These are phyloP conservation scores for Lagria hirta DNA, from an alignment of 2,888 invertebrate genomes.

Conservation along the genomic window DNA sequence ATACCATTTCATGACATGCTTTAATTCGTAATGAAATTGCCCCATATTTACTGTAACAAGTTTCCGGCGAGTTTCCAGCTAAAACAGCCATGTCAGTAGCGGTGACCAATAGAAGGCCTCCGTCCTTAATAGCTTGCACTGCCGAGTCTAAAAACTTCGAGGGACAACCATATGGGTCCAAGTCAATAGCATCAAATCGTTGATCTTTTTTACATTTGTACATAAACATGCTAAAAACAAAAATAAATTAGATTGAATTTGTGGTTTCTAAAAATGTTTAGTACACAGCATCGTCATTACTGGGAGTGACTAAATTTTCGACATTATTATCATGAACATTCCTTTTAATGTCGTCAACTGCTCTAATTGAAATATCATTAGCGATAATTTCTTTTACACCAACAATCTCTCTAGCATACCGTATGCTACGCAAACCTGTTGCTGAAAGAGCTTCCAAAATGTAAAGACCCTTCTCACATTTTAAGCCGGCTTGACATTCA, in stretches of 20 bases:
- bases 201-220: slow-evolving; percentile 70
- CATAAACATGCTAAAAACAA: slow-evolving; percentile 74
- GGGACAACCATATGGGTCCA: slow-evolving; percentile 98
- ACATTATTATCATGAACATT: slow-evolving; percentile 80
- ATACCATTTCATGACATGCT: slow-evolving; percentile 92
- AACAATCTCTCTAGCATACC: slow-evolving; percentile 93
- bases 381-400: slow-evolving; percentile 81
- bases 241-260: slow-evolving; percentile 3
- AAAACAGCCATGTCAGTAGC: slow-evolving; percentile 97
- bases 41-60: slow-evolving; percentile 91
- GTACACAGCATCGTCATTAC: slow-evolving; percentile 85
- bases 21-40: slow-evolving; percentile 82
- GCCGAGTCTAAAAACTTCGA: slow-evolving; percentile 89
- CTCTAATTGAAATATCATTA: slow-evolving; percentile 84
- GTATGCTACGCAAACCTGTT: slow-evolving; percentile 90
- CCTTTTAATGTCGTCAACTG: slow-evolving; percentile 81
- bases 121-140: slow-evolving; percentile 76
- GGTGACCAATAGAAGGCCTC: slow-evolving; percentile 89
- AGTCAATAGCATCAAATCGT: slow-evolving; percentile 86
- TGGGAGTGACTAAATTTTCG: slow-evolving; percentile 70
- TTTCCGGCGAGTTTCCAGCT: slow-evolving; percentile 94
- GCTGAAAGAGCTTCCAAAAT: slow-evolving; percentile 95
- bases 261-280: slow-evolving; percentile 36
- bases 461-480: slow-evolving; percentile 59
- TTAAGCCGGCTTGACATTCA: slow-evolving; percentile 30